Percentiles rank a stretch among this genome's conserved stretches.
These are phyloP conservation scores for Enoplolaimus lenunculus DNA, from an alignment of 2,888 invertebrate species.

Conservation along the genomic window DNA sequence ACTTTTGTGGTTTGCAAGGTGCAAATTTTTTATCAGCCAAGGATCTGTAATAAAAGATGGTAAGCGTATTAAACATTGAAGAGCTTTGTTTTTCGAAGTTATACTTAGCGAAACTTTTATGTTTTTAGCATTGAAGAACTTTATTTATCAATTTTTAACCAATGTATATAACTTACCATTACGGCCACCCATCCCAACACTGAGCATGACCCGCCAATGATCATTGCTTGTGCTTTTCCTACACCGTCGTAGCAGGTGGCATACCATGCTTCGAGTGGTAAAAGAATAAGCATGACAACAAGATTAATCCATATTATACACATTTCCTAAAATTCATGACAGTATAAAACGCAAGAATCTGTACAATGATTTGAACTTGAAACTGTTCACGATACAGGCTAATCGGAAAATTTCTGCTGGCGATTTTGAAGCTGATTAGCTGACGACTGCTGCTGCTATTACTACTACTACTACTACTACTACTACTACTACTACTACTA, in stretches of 20 bases:
- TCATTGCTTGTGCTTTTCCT: neutral
- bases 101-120: neutral
- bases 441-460: no score
- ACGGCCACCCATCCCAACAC: neutral
- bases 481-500: no score
- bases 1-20: neutral
- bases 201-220: neutral
- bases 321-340: constrained; percentile 1
- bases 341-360: no score
- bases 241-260: neutral
- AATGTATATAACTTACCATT: neutral
- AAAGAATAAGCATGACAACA: neutral
- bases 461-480: no score
- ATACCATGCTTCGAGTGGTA: neutral
- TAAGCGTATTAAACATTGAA: no score
- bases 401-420: no score
- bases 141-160: neutral
- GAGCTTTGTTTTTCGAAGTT: no score
- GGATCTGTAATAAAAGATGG: no score
- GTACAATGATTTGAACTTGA: no score
- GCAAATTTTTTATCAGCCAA: no score
- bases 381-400: no score
- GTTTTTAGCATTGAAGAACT: neutral
- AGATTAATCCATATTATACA: neutral
- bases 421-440: no score